phyloP scores from a whole-genome alignment of 2,797 vertebrate species.

The Neostethus bicornis region DNA sequence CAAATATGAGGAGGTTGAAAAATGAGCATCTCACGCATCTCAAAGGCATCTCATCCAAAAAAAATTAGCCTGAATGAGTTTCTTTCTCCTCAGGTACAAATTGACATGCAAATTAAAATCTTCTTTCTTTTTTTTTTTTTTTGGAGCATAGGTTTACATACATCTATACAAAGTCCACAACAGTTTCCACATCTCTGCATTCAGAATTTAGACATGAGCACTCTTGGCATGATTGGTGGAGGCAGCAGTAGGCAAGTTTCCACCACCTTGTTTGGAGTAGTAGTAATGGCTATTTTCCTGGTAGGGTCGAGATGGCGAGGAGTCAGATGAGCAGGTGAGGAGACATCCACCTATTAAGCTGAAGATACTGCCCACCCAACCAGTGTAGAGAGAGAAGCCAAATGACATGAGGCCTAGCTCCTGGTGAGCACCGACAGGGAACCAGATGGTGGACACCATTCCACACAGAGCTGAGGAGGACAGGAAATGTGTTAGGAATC shows the following conservation, averaged over 20 bases:
- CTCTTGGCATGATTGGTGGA: constrained; percentile 91
- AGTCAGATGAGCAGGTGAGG: constrained; percentile 86
- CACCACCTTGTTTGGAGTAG: constrained; percentile 85
- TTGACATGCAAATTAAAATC: constrained; percentile 10
- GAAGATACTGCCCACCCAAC: constrained; percentile 91
- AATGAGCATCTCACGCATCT: constrained; percentile 30
- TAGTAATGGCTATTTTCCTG: constrained; percentile 94
- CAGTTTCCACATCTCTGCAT: background rate
- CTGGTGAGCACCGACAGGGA: constrained; percentile 89
- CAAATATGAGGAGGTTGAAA: constrained; percentile 39
- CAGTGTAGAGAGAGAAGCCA: constrained; percentile 93
- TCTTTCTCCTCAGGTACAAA: constrained; percentile 6
- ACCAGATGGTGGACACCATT: constrained; percentile 93
- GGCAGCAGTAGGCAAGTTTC: constrained; percentile 65
- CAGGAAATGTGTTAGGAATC: background rate
- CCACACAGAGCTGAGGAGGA: constrained; percentile 85
- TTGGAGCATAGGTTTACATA: constrained; percentile 33
- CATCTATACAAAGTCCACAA: constrained; percentile 33
- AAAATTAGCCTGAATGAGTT: constrained; percentile 9
- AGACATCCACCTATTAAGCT: constrained; percentile 88
- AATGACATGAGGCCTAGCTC: constrained; percentile 92
- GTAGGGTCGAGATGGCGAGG: constrained; percentile 82
- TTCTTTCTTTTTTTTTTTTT: constrained; percentile 15
- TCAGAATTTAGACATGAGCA: constrained; percentile 90
- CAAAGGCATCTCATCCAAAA: constrained; percentile 14